Conservation (phyloP, 2,888 invertebrate species). For the Omphaloscelis lunosa region DNA sequence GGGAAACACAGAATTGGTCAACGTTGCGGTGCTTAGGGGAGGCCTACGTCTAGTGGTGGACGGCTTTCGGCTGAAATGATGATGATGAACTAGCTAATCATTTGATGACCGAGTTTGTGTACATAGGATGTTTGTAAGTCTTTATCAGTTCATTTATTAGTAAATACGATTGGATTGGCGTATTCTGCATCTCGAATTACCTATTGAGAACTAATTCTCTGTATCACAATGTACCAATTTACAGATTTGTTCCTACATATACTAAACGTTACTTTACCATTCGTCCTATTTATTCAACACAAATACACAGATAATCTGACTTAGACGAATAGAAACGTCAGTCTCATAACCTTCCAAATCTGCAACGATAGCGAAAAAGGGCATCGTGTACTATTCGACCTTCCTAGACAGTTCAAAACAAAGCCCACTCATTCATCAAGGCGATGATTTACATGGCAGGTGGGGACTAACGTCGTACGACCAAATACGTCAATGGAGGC, state of each 20-base stretch:
- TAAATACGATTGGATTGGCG: neutral
- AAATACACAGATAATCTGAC: neutral
- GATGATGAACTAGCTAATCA: neutral
- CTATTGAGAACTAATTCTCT: neutral
- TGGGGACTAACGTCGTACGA: conserved; percentile 62
- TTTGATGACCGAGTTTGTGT: neutral
- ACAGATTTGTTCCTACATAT: neutral
- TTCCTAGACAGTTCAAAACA: conserved; percentile 53
- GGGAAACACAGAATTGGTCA: no score
- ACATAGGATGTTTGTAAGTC: no score
- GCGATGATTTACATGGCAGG: conserved; percentile 66
- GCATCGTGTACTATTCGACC: conserved; percentile 57
- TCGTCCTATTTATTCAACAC: neutral
- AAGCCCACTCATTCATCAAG: conserved; percentile 59
- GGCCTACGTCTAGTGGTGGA: no score
- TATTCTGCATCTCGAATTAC: neutral
- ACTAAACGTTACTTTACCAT: neutral
- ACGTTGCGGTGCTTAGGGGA: no score
- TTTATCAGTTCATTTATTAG: neutral
- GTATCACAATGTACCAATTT: neutral
- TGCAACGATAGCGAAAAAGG: conserved; percentile 36
- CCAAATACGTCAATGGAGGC: conserved; percentile 68
- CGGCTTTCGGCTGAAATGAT: no score
- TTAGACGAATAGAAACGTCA: neutral
- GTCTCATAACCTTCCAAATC: conserved; percentile 26